Evolutionary conservation across 2,888 invertebrate genomes (phyloP), one percentile per base, ranked within the genome.

Genomic region (Malachius bipustulatus): DNA sequence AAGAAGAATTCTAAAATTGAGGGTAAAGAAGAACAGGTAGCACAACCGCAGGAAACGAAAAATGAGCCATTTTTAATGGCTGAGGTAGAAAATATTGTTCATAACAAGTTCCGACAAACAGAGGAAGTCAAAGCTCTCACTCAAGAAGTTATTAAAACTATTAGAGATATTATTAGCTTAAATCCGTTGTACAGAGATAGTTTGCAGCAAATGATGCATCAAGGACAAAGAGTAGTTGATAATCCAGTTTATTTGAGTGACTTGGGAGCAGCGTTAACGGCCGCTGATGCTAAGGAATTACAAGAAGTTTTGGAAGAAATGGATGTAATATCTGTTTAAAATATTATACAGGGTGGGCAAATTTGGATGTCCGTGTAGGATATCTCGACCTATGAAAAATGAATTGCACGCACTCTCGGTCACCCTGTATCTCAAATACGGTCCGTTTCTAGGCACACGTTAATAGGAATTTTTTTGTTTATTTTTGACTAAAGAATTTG

Each of bases 161-260:
- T 97, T 44, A 70, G 94, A 35, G 98, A 98, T 64, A 94, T 98
- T 39, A 94, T 98, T 42, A 87, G 89, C 45, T 73, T 97, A 69
- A 98, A 97, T 73, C 93, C 96, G 1, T 65, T 98, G 38, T 97
- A 97, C 58, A 81, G 94, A 46, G 97, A 98, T 59, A 91, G 93
- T 33, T 73, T 98, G n/a, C 90, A 93, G 56, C 93, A 96, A 64
- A 91, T 98, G 81, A 68, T 98, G 52, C 91, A 94, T 49, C 91
- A 93, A 53, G 94, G 94, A 2, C 93, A 94, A 62, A 72, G 93
- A 37, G 91, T 97, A 14, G 88, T 96, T 8, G 98, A 98, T 63
- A 97, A 99, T 70, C 98, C 98, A 1, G 87, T 96, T 10, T 97
- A 97, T 63, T 68, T 98, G 32, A 89, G 93, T 50, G 97, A 98